Conservation (phyloP, 2,113 vertebrate genomes). For the Isichthys henryi region DNA sequence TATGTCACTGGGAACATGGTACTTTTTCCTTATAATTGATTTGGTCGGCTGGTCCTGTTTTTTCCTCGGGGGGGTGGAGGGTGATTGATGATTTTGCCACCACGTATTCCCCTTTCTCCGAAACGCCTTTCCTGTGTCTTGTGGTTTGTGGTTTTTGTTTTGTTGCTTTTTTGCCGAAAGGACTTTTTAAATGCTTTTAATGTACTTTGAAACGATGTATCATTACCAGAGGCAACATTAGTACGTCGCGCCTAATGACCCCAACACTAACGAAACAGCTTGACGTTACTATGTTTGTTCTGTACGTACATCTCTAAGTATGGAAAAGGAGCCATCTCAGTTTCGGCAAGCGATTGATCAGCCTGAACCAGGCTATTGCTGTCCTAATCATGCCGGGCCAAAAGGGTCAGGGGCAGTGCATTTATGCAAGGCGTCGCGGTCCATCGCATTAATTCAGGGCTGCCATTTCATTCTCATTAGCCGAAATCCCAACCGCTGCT, state of each 20-base stretch:
- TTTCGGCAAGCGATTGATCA: background rate
- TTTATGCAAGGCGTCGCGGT: background rate
- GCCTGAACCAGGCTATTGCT: background rate
- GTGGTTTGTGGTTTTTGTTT: background rate
- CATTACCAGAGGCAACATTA: slow-evolving; percentile 4
- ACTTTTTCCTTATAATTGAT: slow-evolving; percentile 15
- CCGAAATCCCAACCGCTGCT: background rate
- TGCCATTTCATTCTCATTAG: slow-evolving; percentile 16
- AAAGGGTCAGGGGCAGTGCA: background rate
- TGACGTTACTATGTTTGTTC: background rate
- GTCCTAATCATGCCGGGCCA: background rate
- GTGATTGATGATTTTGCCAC: background rate
- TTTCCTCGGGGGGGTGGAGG: background rate
- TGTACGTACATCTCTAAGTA: background rate
- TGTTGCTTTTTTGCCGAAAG: background rate
- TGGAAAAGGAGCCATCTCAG: background rate
- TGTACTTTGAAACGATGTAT: background rate
- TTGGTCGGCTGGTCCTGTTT: slow-evolving; percentile 3
- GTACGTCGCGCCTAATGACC: background rate
- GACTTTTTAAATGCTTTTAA: slow-evolving; percentile 11
- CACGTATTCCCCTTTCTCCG: background rate
- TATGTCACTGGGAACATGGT: background rate
- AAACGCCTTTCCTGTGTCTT: background rate
- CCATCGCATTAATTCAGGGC: background rate
- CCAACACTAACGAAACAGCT: background rate